These are phyloP conservation scores for Galerucella pusilla DNA, from an alignment of 2,888 invertebrate genomes.

Conservation along the genomic window DNA sequence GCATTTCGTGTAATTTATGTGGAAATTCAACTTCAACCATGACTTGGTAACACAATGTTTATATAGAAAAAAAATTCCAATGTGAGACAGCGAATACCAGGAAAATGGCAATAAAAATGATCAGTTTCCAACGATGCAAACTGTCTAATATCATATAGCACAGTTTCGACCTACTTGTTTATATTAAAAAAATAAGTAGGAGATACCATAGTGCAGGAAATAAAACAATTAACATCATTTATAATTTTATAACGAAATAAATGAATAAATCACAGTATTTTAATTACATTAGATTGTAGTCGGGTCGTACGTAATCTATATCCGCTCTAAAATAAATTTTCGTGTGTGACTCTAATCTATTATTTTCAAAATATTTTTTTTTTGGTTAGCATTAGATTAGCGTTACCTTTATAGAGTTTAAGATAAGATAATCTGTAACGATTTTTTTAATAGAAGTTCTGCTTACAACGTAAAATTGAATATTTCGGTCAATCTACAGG, in stretches of 20 bases:
- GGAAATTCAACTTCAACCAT: neutral
- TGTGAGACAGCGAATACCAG: conserved; percentile 21
- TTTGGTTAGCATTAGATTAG: too few relatives aligned
- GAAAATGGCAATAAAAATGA: conserved; percentile 14
- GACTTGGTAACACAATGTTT: neutral
- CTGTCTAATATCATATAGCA: conserved; percentile 17
- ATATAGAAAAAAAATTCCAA: neutral
- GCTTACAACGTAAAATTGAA: too few relatives aligned
- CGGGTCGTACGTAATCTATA: too few relatives aligned
- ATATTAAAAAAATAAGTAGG: conserved; percentile 19
- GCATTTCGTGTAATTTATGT: too few relatives aligned
- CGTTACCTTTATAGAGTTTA: too few relatives aligned
- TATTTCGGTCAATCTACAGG: too few relatives aligned
- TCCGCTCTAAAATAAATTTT: too few relatives aligned
- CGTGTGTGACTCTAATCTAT: too few relatives aligned
- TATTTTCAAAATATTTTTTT: too few relatives aligned
- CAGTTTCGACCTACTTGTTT: conserved; percentile 22
- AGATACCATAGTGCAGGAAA: conserved; percentile 28
- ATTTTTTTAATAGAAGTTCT: too few relatives aligned
- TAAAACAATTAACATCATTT: neutral
- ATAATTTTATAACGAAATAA: neutral
- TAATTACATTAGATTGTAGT: too few relatives aligned
- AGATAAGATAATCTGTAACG: too few relatives aligned
- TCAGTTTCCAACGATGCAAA: conserved; percentile 27
- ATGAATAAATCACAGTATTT: neutral